A percentile compares a stretch with the other conserved stretches of the same genome.
These are phyloP conservation scores for Eriosoma lanigerum DNA, from an alignment of 1,140 invertebrate genomes.

Conservation along the genomic window DNA sequence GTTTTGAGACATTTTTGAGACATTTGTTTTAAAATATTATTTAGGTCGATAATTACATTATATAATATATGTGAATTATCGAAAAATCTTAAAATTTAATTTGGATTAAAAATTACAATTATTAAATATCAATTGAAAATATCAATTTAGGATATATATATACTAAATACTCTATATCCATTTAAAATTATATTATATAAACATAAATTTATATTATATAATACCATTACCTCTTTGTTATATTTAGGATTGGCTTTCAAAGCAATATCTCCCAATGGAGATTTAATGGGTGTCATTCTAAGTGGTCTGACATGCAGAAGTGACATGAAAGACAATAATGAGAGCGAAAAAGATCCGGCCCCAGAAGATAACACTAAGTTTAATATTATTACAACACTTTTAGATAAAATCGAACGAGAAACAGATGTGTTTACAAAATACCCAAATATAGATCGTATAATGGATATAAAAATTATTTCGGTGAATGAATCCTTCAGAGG, in stretches of 20 bases:
- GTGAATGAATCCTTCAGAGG: constrained; percentile 68
- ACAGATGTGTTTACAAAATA: constrained; percentile 63
- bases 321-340: constrained; percentile 3
- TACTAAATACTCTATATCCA: too few species aligned
- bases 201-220: too few species aligned
- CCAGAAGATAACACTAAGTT: constrained; percentile 55
- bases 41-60: too few species aligned
- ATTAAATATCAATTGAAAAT: too few species aligned
- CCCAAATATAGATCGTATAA: constrained; percentile 61
- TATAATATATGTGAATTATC: too few species aligned
- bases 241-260: constrained; percentile 63
- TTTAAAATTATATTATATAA: too few species aligned
- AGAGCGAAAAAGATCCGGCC: constrained; percentile 23
- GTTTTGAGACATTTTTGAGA: too few species aligned
- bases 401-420: constrained; percentile 64
- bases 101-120: too few species aligned
- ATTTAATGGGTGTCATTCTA: constrained; percentile 65
- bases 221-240: too few species aligned
- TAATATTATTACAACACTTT: constrained; percentile 64
- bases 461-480: constrained; percentile 69
- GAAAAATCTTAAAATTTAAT: too few species aligned
- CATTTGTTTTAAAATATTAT: too few species aligned
- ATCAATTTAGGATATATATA: too few species aligned
- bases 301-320: constrained; percentile 57
- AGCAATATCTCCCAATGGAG: constrained; percentile 64